A percentile compares a stretch with the other conserved stretches of the same genome.
Evolutionary conservation across 2,888 invertebrate genomes (phyloP).

Genomic region (Drosophila sordidula): DNA sequence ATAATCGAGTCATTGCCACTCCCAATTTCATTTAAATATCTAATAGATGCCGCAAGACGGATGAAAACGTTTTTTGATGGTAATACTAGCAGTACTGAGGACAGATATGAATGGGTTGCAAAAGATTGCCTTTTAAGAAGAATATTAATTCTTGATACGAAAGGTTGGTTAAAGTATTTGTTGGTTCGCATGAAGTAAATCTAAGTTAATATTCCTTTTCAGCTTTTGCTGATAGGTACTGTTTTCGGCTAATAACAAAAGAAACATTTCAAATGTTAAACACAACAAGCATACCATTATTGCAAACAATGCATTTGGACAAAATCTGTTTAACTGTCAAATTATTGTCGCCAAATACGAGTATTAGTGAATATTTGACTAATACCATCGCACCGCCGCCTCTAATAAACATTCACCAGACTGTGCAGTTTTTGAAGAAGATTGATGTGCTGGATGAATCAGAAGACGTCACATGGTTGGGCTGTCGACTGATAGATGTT

Average conservation of each 20-base stretch:
- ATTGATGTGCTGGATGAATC: slow-evolving; percentile 94
- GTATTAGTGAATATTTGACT: slow-evolving; percentile 60
- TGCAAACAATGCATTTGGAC: slow-evolving; percentile 56
- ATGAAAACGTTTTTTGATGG: slow-evolving; percentile 31
- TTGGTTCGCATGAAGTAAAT: neutral
- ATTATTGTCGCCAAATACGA: slow-evolving; percentile 43
- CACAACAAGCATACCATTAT: slow-evolving; percentile 10
- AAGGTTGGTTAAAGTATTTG: slow-evolving; percentile 34
- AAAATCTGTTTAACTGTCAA: slow-evolving; percentile 60
- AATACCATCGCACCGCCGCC: slow-evolving; percentile 50
- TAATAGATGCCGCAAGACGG: slow-evolving; percentile 61
- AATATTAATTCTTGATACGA: slow-evolving; percentile 36
- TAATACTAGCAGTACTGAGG: slow-evolving; percentile 29
- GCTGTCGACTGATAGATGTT: slow-evolving; percentile 93
- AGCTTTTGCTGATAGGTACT: slow-evolving; percentile 19
- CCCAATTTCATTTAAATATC: slow-evolving; percentile 51
- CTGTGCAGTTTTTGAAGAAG: slow-evolving; percentile 89
- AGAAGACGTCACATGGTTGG: slow-evolving; percentile 91
- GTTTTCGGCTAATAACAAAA: slow-evolving; percentile 57
- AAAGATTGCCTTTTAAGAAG: slow-evolving; percentile 53
- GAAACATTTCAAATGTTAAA: slow-evolving; percentile 26
- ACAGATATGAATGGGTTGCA: slow-evolving; percentile 55
- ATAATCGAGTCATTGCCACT: slow-evolving; percentile 56
- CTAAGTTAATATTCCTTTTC: neutral
- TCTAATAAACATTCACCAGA: slow-evolving; percentile 84